phyloP scores from a whole-genome alignment of 1,140 invertebrate species.

The Anagrus nilaparvatae region DNA sequence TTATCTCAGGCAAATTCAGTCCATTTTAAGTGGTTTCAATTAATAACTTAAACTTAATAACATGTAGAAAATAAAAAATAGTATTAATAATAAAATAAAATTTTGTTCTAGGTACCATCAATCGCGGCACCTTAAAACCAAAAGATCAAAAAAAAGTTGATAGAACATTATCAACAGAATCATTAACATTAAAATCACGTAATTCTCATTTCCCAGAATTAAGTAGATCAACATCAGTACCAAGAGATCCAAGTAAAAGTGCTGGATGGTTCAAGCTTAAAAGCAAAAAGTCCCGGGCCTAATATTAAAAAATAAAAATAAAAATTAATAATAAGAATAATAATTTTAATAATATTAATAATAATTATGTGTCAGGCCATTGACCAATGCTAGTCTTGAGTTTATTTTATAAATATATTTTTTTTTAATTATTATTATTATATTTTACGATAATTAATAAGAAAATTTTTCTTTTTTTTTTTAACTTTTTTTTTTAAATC shows the following conservation, averaged over 20 bases:
- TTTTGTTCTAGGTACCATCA: constrained; percentile 35
- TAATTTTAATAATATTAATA: too few species aligned
- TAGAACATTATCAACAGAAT: constrained; percentile 51
- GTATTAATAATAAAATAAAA: neutral
- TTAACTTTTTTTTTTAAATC: too few species aligned
- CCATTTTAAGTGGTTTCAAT: too few species aligned
- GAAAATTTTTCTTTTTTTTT: neutral
- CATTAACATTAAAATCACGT: constrained; percentile 41
- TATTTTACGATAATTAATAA: neutral
- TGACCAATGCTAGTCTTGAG: constrained; percentile 43
- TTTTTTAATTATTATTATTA: neutral
- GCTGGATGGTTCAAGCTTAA: constrained; percentile 62
- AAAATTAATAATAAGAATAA: too few species aligned
- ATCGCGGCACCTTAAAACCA: constrained; percentile 41
- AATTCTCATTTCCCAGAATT: constrained; percentile 37
- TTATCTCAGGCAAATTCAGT: too few species aligned
- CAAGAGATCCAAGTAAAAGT: constrained; percentile 55
- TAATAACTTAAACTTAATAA: too few species aligned
- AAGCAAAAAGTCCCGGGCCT: constrained; percentile 48
- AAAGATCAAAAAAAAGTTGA: constrained; percentile 41
- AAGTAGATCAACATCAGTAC: constrained; percentile 55
- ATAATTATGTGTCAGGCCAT: constrained; percentile 34
- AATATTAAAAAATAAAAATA: too few species aligned
- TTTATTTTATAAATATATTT: constrained; percentile 27
- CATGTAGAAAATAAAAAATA: neutral